Conservation (phyloP, 2,113 vertebrate genomes). For the Rhynchomys soricoides region DNA sequence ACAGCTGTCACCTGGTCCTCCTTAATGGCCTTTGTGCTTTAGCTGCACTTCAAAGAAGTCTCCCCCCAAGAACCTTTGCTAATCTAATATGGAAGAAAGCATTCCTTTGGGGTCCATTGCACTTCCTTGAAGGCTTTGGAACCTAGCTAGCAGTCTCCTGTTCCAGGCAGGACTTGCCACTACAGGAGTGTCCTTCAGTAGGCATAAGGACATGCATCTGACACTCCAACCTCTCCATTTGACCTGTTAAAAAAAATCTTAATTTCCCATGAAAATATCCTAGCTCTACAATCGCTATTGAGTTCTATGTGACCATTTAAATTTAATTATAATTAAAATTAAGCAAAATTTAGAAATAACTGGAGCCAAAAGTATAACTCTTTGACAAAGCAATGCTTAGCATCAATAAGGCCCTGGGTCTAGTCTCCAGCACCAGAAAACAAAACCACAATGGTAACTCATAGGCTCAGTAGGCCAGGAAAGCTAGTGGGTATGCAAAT, state of each 20-base stretch:
- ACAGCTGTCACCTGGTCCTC: not conserved
- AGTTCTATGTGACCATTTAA: not conserved
- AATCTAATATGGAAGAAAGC: not conserved
- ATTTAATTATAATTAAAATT: slow-evolving; percentile 29
- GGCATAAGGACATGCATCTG: not conserved
- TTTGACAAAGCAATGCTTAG: not conserved
- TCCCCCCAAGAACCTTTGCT: not conserved
- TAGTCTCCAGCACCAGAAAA: not conserved
- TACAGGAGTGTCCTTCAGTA: not conserved
- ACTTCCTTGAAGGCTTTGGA: not conserved
- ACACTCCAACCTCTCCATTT: not conserved
- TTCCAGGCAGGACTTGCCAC: not conserved
- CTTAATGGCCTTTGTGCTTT: not conserved
- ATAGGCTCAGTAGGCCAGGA: not conserved
- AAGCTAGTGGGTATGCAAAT: not conserved
- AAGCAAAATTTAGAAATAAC: slow-evolving; percentile 38
- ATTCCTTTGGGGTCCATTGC: not conserved
- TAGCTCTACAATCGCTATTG: not conserved
- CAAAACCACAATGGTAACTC: not conserved
- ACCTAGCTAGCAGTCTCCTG: slow-evolving; percentile 15
- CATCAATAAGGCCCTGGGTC: not conserved
- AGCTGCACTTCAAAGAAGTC: slow-evolving; percentile 17
- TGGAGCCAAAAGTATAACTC: not conserved
- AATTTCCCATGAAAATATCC: not conserved
- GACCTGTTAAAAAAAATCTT: slow-evolving; percentile 40